Conservation (phyloP, 1,140 invertebrate species). For the Lepidurus arcticus region DNA sequence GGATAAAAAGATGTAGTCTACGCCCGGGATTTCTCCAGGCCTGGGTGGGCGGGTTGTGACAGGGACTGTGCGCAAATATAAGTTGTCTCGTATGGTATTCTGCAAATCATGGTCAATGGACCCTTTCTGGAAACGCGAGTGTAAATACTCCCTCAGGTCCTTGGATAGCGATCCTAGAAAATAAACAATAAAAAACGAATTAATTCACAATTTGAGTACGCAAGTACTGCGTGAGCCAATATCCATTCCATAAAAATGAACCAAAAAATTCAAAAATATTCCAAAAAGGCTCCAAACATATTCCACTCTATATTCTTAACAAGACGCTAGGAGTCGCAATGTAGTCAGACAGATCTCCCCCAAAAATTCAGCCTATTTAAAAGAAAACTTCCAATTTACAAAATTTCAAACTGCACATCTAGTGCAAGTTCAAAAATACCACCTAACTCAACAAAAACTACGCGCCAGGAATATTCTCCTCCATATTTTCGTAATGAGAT, state of each 20-base stretch:
- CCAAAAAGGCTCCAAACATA: neutral
- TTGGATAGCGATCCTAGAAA: constrained; percentile 47
- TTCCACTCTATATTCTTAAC: neutral
- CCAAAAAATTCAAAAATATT: neutral
- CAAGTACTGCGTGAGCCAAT: neutral
- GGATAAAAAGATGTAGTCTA: constrained; percentile 60
- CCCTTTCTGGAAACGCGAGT: constrained; percentile 57
- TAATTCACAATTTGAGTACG: neutral
- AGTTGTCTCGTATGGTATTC: constrained; percentile 61
- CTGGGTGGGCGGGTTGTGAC: constrained; percentile 57
- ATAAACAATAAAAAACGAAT: constrained; percentile 24
- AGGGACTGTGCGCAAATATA: constrained; percentile 63
- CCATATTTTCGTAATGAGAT: too few relatives aligned
- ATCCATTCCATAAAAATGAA: neutral
- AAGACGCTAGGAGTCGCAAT: neutral
- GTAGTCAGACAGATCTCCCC: neutral
- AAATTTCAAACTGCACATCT: too few relatives aligned
- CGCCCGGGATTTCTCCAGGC: constrained; percentile 57
- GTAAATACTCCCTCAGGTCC: constrained; percentile 58
- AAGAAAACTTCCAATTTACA: too few relatives aligned
- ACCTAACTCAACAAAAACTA: too few relatives aligned
- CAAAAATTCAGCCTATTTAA: neutral
- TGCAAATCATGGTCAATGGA: constrained; percentile 62
- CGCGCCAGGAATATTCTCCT: too few relatives aligned
- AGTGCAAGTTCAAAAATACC: too few relatives aligned